Base-by-base conservation (phyloP, 2,888 invertebrate species). In the Lymantria monacha region DNA sequence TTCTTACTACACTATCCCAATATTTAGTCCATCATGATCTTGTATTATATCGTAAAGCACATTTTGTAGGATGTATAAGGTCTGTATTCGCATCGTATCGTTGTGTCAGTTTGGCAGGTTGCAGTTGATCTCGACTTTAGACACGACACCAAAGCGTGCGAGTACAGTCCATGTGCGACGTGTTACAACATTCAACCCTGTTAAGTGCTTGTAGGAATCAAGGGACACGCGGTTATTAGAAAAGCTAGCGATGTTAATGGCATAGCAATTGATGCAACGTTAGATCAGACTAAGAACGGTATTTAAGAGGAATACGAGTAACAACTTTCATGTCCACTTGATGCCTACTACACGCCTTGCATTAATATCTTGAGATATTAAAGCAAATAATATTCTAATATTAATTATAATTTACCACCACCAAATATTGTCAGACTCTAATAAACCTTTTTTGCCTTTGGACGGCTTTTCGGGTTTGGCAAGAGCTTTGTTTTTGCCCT, bases 351-450 rank as follows among this genome's bases (percentile, higher is more conserved):
- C 69, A 63, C 63, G 59, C 70, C 80, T 81, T 76, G 80, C 81
- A 70, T 70, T 76, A 76, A 76, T 76, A 83, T 81, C 80, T 51
- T 15, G 37, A 44, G 68, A 81, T 75, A 76, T 76, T 71, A 79
- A 62, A 69, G 79, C 75, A 79, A 81, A 74, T 66, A 52, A 55
- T 69, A 66, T 72, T 77, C 71, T 81, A 79, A 79, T 72, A 73
- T 74, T 70, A 77, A 42, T 42, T 75, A 77, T 72, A 69, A 71
- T 85, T 93, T 93, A 94, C 95, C 95, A 95, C 95, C 95, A 95
- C 94, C 95, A 95, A 88, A 94, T 93, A 94, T 96, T 96, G 92
- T 95, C 95, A 92, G 94, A 94, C 91, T 95, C 95, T 90, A 95
- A 95, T 94, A 95, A 95, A 94, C 96, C 95, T 92, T 95, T 96